Conservation (phyloP, 2,888 invertebrate species). For the Creontiades dilutus region DNA sequence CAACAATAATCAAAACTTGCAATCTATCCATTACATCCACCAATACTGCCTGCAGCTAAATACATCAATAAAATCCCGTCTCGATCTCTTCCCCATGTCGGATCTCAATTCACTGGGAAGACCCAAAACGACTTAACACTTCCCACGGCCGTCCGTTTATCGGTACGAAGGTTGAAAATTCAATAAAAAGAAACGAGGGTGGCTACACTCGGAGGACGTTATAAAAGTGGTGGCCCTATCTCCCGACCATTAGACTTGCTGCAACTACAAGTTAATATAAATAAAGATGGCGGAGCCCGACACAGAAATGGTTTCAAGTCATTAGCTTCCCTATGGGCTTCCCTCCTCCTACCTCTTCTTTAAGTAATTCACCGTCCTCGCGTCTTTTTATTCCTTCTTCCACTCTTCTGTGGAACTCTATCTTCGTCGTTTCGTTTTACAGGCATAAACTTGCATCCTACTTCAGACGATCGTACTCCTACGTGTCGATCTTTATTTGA, state of each 20-base stretch:
- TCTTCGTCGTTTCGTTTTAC: background rate
- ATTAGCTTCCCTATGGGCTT: slow-evolving; percentile 53
- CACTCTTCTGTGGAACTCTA: slow-evolving; percentile 32
- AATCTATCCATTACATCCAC: too few relatives aligned
- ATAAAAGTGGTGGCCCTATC: slow-evolving; percentile 61
- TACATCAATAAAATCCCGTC: too few relatives aligned
- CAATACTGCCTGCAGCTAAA: too few relatives aligned
- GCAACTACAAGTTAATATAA: slow-evolving; percentile 68
- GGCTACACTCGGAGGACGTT: slow-evolving; percentile 41
- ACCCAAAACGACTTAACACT: background rate
- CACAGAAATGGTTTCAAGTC: slow-evolving; percentile 69
- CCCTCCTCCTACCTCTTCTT: slow-evolving; percentile 58
- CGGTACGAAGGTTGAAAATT: background rate
- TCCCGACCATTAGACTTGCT: slow-evolving; percentile 64
- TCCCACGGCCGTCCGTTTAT: background rate
- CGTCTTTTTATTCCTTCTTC: slow-evolving; percentile 30
- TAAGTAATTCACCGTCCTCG: slow-evolving; percentile 59
- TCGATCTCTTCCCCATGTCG: too few relatives aligned
- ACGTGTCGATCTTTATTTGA: too few relatives aligned
- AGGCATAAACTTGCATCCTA: too few relatives aligned
- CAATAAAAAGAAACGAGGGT: slow-evolving; percentile 33
- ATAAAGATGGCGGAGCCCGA: slow-evolving; percentile 63
- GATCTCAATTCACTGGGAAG: too few relatives aligned
- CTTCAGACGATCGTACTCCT: too few relatives aligned
- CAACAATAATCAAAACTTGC: too few relatives aligned